Evolutionary conservation across 2,113 vertebrate species (phyloP).

Genomic region (Siphamia tubifer): DNA sequence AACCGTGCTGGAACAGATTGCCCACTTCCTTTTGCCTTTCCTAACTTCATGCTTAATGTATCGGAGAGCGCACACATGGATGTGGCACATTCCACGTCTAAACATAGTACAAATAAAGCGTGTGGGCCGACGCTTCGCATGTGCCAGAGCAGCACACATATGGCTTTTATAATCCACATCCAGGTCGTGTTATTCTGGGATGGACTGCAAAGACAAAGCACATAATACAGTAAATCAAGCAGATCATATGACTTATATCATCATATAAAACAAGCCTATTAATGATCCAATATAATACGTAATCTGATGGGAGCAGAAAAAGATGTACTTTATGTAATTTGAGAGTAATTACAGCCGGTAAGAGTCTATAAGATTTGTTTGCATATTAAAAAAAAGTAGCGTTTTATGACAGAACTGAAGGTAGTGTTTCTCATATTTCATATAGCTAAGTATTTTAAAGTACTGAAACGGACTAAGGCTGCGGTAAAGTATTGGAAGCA

Average conservation of each 20-base stretch:
- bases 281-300: neutral
- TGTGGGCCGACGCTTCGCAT: neutral
- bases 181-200: conserved; percentile 5
- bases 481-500: neutral
- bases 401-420: neutral
- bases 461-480: neutral
- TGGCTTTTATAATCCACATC: neutral
- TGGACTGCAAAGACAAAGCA: neutral
- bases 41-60: neutral
- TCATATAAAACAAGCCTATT: neutral
- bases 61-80: neutral
- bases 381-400: neutral
- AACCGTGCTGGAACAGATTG: neutral
- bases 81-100: neutral
- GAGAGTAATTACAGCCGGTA: neutral
- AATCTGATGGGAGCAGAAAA: neutral
- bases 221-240: neutral
- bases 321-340: neutral
- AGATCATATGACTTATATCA: neutral
- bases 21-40: neutral
- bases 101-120: conserved; percentile 14
- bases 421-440: neutral
- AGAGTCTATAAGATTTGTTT: neutral
- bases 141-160: neutral
- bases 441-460: neutral